Percentiles rank a stretch among this genome's conserved stretches.
These are phyloP conservation scores for Melikaiella ostensackeni DNA, from an alignment of 2,888 invertebrate genomes.

Conservation along the genomic window DNA sequence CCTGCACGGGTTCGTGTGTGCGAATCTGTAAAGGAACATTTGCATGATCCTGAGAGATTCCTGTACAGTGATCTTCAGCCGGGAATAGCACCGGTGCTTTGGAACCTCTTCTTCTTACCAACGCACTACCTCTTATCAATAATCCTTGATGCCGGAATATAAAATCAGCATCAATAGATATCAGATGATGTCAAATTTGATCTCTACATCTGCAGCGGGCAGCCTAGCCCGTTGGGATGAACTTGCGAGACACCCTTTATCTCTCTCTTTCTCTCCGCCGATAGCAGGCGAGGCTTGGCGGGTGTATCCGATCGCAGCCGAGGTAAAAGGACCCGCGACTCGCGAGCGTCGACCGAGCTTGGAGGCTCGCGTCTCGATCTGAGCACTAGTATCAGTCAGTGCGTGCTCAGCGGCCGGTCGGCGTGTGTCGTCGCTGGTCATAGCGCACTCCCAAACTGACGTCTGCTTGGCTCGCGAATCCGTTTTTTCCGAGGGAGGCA, in stretches of 20 bases:
- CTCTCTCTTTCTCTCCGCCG: not conserved
- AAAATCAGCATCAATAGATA: not conserved
- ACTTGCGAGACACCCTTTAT: slow-evolving; percentile 28
- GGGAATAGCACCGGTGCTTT: no score
- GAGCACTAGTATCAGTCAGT: slow-evolving; percentile 60
- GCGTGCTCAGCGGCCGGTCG: slow-evolving; percentile 74
- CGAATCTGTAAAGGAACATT: no score
- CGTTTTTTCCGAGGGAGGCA: slow-evolving; percentile 18
- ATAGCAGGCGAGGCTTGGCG: slow-evolving; percentile 19
- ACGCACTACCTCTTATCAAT: not conserved
- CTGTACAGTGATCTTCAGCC: no score
- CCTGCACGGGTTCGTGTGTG: no score
- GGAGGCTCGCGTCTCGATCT: slow-evolving; percentile 33
- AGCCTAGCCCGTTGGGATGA: not conserved
- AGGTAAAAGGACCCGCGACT: slow-evolving; percentile 34
- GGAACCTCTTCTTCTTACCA: not conserved
- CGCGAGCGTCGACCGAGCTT: slow-evolving; percentile 38
- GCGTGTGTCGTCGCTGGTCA: slow-evolving; percentile 65
- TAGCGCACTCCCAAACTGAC: slow-evolving; percentile 27
- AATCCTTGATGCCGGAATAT: not conserved
- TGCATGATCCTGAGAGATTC: no score
- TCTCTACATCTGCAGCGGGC: not conserved
- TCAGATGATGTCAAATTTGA: not conserved
- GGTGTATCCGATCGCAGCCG: slow-evolving; percentile 21
- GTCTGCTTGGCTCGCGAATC: slow-evolving; percentile 46